phyloP scores from a whole-genome alignment of 53 echinoderm and acorn worm species.

The Paracentrotus lividus region DNA sequence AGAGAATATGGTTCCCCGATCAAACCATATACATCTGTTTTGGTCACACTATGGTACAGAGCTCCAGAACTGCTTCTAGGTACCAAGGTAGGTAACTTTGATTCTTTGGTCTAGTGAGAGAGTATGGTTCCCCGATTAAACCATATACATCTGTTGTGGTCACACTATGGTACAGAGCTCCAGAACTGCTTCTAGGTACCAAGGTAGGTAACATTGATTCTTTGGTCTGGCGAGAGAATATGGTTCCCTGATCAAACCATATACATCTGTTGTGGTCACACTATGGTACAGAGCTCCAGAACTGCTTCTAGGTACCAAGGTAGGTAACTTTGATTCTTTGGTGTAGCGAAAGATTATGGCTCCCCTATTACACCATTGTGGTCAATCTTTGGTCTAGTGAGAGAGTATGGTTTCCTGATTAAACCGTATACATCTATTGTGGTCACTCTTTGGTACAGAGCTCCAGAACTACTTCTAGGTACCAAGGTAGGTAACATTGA shows the following conservation, averaged over 20 bases:
- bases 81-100: not conserved
- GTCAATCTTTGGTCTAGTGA: too few species aligned
- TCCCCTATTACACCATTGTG: too few species aligned
- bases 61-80: not conserved
- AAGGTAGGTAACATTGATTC: conserved; percentile 90
- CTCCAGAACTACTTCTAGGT: too few species aligned
- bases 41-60: conserved; percentile 29
- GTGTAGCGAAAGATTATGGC: conserved; percentile 91
- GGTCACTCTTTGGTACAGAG: too few species aligned
- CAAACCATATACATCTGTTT: not conserved
- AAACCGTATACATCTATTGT: too few species aligned
- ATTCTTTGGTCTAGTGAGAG: too few species aligned
- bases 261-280: conserved; percentile 96
- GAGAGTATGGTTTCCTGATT: too few species aligned
- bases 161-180: not conserved
- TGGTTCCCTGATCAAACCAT: conserved; percentile 95
- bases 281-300: conserved; percentile 96
- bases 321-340: conserved; percentile 82
- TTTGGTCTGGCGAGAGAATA: conserved; percentile 99
- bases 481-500: too few species aligned
- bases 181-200: conserved; percentile 90
- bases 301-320: conserved; percentile 92
- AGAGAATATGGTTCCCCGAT: conserved; percentile 87
- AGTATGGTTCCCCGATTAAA: too few species aligned
- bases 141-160: too few species aligned